Evolutionary conservation across 2,113 vertebrate species (phyloP), one percentile per base, ranked within the genome.

Genomic region (Callopanchax toddi): DNA sequence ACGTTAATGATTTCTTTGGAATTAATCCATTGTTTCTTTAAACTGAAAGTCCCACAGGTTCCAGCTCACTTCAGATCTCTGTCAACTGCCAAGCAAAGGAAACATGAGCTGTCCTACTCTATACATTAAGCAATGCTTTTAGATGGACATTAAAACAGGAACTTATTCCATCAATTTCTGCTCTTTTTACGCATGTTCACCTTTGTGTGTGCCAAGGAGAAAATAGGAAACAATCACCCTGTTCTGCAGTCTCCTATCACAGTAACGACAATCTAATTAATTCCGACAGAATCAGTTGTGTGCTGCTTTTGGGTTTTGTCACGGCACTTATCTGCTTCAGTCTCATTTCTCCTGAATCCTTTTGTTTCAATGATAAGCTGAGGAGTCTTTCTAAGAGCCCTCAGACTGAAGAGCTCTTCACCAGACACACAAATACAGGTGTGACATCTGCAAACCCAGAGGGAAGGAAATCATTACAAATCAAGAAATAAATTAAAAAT

Each of bases 281-380:
- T 23, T 32, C 3, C 8, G 25, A 36, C 22, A 42, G n/a, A 49
- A 32, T 61, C 21, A 13, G 17, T 25, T 45, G 29, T 44, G 18
- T 1, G 3, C 21, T 25, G 6, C 16, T 49, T 48, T 60, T 72
- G 52, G 36, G 34, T 36, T 43, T 18, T 29, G 6, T 12, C 0
- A 0, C 15, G 40, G 40, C 57, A 34, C 58, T 32, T 32, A 58
- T 34, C 2, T 45, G 40, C 51, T 74, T 61, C 18, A 59, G 44
- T 55, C 53, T 54, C 51, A 63, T 70, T 67, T 44, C 65, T 69
- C 22, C 34, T 44, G 18, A 39, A 55, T 45, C 55, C 18, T 17
- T 46, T 66, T 23, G 37, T 23, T 58, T 59, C 17, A 39, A 75
- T 54, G 23, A 39, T 62, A 32, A 54, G 26, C 13, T 63, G 0